Conservation (phyloP, 2,113 vertebrate genomes). For the Plecturocebus donacophilus region DNA sequence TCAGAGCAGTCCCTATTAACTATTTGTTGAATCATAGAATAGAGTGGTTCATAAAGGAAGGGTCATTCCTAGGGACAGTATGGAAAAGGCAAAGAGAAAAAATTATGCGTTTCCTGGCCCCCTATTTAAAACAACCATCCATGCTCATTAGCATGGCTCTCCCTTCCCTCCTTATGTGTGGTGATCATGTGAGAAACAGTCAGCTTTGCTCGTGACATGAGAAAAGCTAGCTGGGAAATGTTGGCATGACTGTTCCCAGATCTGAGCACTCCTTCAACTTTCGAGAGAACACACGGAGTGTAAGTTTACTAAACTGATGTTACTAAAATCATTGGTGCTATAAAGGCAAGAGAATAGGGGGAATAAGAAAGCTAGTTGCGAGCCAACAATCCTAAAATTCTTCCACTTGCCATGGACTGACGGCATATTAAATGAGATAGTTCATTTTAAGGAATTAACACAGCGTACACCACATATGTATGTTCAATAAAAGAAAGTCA, state of each 20-base stretch:
- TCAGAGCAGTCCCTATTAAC: background rate
- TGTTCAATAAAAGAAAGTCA: background rate
- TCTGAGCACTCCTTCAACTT: background rate
- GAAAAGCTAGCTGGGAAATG: background rate
- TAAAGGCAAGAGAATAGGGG: background rate
- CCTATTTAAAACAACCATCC: background rate
- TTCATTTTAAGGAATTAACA: background rate
- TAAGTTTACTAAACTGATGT: background rate
- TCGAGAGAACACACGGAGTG: background rate
- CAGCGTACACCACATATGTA: too few relatives aligned
- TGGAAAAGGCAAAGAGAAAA: background rate
- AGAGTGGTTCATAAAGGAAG: background rate
- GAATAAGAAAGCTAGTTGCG: background rate
- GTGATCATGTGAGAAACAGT: background rate
- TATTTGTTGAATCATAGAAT: background rate
- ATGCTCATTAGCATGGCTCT: background rate
- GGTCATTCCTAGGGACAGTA: background rate
- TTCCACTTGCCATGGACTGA: background rate
- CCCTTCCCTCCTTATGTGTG: background rate
- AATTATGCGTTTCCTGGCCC: background rate
- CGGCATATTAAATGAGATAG: background rate
- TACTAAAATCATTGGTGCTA: background rate
- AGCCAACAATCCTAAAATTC: background rate
- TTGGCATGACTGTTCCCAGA: background rate
- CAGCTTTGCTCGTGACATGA: background rate